Evolutionary conservation across 2,888 invertebrate species (phyloP).

Genomic region (Erebia palarica): DNA sequence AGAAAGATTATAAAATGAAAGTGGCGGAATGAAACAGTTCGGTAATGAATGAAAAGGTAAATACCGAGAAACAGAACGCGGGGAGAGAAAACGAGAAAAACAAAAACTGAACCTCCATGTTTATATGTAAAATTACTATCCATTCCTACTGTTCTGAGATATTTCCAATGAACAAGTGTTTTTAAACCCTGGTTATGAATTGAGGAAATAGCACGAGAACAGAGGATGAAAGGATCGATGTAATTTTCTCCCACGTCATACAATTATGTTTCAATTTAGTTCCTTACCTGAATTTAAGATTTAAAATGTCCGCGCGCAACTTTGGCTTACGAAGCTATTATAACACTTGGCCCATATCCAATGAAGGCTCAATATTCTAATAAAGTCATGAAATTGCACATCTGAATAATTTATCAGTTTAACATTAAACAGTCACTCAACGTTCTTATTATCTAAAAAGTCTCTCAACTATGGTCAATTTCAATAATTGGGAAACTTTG

Average conservation of each 20-base stretch:
- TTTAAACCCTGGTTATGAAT: background rate
- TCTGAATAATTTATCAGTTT: constrained; percentile 24
- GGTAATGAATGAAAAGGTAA: background rate
- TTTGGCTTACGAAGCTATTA: constrained; percentile 37
- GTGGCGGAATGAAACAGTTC: background rate
- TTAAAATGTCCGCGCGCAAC: constrained; percentile 33
- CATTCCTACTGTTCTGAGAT: background rate
- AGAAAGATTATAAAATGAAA: background rate
- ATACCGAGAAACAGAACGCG: background rate
- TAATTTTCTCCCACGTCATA: constrained; percentile 9
- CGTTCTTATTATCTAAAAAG: no score
- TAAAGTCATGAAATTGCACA: constrained; percentile 33
- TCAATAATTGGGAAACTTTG: no score
- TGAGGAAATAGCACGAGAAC: background rate
- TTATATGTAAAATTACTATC: no score
- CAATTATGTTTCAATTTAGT: constrained; percentile 21
- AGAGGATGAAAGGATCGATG: constrained; percentile 5
- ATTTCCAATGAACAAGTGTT: no score
- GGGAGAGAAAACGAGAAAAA: background rate
- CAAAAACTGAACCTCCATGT: background rate
- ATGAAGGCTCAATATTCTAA: constrained; percentile 36
- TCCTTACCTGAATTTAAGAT: constrained; percentile 34
- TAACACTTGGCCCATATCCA: constrained; percentile 38
- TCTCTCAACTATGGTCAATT: background rate
- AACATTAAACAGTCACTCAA: constrained; percentile 18